Evolutionary conservation across 2,888 invertebrate species (phyloP).

Genomic region (Eulithis testata): DNA sequence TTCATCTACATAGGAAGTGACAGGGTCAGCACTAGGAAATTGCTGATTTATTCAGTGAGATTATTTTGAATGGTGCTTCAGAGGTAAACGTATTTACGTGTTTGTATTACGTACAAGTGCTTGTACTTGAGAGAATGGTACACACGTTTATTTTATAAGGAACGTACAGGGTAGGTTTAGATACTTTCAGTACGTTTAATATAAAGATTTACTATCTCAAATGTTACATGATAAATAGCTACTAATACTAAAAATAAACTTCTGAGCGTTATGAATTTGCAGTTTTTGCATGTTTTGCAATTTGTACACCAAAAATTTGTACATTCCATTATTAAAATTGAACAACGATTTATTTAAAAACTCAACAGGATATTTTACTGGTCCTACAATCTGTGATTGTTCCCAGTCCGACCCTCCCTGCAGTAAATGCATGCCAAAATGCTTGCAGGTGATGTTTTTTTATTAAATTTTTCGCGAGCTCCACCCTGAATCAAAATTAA

Average conservation of each 20-base stretch:
- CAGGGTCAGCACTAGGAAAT: constrained; percentile 43
- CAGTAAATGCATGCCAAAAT: constrained; percentile 45
- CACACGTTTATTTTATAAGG: no score
- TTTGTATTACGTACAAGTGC: no score
- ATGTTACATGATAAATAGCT: no score
- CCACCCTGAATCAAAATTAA: constrained; percentile 62
- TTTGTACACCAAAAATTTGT: no score
- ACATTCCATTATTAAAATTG: no score
- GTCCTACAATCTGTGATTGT: constrained; percentile 1
- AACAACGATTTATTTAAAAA: neutral
- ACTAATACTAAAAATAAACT: no score
- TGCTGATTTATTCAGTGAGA: constrained; percentile 16
- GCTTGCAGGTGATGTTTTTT: constrained; percentile 72
- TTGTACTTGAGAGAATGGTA: no score
- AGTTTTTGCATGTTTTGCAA: no score
- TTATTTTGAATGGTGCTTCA: neutral
- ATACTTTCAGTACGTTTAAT: no score
- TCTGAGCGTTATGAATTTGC: no score
- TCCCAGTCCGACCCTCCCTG: constrained; percentile 42
- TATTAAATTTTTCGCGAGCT: constrained; percentile 67
- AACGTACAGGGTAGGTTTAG: no score
- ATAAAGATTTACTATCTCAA: no score
- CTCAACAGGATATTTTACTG: neutral
- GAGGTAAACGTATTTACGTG: neutral
- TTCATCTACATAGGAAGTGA: constrained; percentile 55